Evolutionary conservation across 2,888 invertebrate species (phyloP).

Genomic region (Linnaemya tessellans): DNA sequence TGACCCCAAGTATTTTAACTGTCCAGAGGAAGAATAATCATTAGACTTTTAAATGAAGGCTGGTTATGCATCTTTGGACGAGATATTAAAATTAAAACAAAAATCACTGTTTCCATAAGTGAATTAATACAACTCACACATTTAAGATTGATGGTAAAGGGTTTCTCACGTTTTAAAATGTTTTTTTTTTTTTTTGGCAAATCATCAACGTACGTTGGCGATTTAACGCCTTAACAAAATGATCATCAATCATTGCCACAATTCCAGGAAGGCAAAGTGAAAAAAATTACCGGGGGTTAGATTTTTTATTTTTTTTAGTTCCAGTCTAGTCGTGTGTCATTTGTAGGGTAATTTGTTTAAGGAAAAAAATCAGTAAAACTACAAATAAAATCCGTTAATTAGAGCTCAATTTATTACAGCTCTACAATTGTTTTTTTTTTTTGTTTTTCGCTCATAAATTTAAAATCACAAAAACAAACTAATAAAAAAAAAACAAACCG

Average conservation of each 20-base stretch:
- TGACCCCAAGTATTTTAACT: no score
- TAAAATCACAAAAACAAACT: constrained; percentile 25
- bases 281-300: constrained; percentile 55
- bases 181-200: no score
- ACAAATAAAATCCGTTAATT: constrained; percentile 61
- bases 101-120: neutral
- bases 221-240: constrained; percentile 60
- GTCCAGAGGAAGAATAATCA: no score
- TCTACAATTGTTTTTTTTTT: no score
- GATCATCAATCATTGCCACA: constrained; percentile 62
- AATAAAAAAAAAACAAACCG: constrained; percentile 42
- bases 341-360: constrained; percentile 19
- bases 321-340: constrained; percentile 50
- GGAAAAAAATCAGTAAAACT: constrained; percentile 7
- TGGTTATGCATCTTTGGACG: no score
- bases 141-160: constrained; percentile 34
- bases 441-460: constrained; percentile 37
- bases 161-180: constrained; percentile 58
- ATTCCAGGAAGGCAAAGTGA: constrained; percentile 32
- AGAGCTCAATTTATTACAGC: constrained; percentile 51
- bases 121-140: neutral
- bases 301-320: constrained; percentile 37
- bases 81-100: no score
- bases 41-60: no score
- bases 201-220: constrained; percentile 37